Base-by-base conservation (phyloP, 1,140 invertebrate species). In the Drosophila elegans region DNA sequence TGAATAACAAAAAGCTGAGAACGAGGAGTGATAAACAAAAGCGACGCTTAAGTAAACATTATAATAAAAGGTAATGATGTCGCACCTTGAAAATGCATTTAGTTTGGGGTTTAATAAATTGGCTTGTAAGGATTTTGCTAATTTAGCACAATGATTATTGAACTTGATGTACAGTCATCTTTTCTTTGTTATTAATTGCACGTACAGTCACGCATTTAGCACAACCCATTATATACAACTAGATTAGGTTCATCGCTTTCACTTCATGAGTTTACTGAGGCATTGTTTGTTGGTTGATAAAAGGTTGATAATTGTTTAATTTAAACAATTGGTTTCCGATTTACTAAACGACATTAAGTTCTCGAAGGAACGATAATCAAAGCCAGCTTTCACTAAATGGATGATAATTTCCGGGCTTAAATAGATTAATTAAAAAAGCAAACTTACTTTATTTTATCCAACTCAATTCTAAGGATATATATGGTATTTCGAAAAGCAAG, bases 61-160 rank as follows among this genome's bases (percentile, higher is more conserved):
- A 29, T 41, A 73, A 54, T 74, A 42, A 74, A 74, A 55, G 69
- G 42, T 63, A 74, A 74, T 62, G 44, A 41, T 21, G 67, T 62
- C 41, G 36, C 64, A 68, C 67, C 67, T 71, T 67, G 36, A 66
- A 63, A 51, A 66, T 41, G 63, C 44, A 64, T 42, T 49, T 6
- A 63, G 21, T 34, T 64, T 9, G 16, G 0, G 10, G 25, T 38
- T 48, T 32, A 13, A 32, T 10, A 10, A 34, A 16, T 6, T 21
- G 34, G 39, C 12, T 45, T 48, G 25, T 29, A 16, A 48, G 7
- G 3, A 3, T 6, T 39, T 62, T 25, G 39, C 29, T 44, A 29
- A 44, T 9, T 51, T 29, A 36, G 29, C 21, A 42, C 42, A 21
- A 9, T 21, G 25, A 71, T 42, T 25, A 44, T 10, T 29, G 11